These are phyloP conservation scores for Maconellicoccus hirsutus DNA, from an alignment of 1,140 invertebrate species.

Conservation along the genomic window DNA sequence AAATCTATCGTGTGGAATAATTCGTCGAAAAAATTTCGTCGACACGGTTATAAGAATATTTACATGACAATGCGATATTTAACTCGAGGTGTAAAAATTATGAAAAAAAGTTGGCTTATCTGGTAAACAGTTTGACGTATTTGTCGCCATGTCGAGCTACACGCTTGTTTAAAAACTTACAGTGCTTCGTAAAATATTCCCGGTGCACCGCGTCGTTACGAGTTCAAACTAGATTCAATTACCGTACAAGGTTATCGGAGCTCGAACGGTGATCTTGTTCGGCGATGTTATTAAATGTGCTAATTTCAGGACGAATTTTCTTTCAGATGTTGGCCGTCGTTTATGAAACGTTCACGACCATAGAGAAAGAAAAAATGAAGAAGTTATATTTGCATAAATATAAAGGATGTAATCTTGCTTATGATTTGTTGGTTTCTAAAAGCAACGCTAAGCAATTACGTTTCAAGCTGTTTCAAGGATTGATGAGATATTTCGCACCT, in stretches of 20 bases:
- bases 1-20: neutral
- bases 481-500: constrained; percentile 66
- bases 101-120: neutral
- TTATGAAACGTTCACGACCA: constrained; percentile 77
- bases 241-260: neutral
- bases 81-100: neutral
- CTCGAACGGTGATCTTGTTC: too few species aligned
- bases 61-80: neutral
- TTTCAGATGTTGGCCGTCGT: constrained; percentile 75
- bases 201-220: neutral
- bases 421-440: constrained; percentile 61
- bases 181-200: neutral
- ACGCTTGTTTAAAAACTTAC: too few species aligned
- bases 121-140: neutral
- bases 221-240: neutral
- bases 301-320: constrained; percentile 27
- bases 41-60: neutral
- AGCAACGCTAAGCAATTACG: constrained; percentile 52
- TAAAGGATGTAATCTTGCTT: constrained; percentile 70
- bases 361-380: constrained; percentile 77
- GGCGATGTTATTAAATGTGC: too few species aligned
- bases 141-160: too few species aligned
- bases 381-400: constrained; percentile 74
- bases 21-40: neutral
- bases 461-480: constrained; percentile 67